Percentiles rank a stretch among this genome's conserved stretches.
These are phyloP conservation scores for Nymphicus hollandicus DNA, from an alignment of 2,113 vertebrate species.

Conservation along the genomic window DNA sequence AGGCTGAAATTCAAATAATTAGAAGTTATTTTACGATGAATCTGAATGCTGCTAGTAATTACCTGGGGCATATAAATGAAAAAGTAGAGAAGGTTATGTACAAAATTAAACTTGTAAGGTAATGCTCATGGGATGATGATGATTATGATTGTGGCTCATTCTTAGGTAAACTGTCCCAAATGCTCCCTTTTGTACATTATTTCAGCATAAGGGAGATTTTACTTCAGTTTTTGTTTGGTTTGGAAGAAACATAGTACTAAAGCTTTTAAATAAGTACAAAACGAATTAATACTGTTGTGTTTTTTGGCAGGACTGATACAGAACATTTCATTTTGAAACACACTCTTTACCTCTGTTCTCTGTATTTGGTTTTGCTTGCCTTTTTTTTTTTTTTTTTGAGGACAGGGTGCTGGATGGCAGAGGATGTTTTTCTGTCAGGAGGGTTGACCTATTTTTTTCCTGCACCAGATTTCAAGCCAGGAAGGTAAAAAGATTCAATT, in stretches of 20 bases:
- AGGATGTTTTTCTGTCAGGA: neutral
- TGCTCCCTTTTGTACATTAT: neutral
- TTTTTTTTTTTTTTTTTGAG: neutral
- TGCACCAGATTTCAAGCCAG: neutral
- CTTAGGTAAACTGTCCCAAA: neutral
- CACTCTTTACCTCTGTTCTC: neutral
- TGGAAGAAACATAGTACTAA: conserved; percentile 9
- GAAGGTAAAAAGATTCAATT: neutral
- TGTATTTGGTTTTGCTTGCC: neutral
- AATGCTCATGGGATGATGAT: neutral
- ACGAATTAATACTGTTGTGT: conserved; percentile 2
- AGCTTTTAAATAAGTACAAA: conserved; percentile 2
- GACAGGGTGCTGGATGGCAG: neutral
- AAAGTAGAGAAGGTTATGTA: neutral
- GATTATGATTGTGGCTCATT: neutral
- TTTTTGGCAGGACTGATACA: neutral
- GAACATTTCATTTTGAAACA: neutral
- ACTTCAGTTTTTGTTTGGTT: neutral
- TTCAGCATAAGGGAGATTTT: neutral
- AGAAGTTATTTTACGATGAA: neutral
- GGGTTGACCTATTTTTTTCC: neutral
- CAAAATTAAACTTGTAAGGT: neutral
- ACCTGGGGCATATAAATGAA: neutral
- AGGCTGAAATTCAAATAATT: neutral
- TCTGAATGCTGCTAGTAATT: neutral